Evolutionary conservation across 2,797 vertebrate species (phyloP), one percentile per base, ranked within the genome.

Genomic region (Enteromius radiatus): DNA sequence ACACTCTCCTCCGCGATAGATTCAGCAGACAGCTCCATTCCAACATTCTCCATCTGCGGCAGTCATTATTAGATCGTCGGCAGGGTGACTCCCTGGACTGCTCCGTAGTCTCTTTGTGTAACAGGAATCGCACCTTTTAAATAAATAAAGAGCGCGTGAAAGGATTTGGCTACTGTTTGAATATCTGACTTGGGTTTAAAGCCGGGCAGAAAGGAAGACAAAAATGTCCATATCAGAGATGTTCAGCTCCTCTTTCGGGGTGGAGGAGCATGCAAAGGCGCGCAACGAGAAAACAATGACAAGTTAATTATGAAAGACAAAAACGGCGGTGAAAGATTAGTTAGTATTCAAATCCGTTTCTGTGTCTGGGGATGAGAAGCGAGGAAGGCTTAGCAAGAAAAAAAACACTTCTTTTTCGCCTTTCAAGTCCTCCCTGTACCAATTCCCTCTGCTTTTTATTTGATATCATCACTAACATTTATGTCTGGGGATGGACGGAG

Each of bases 21-120:
- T 91, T 92, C 91, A 89, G 90, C 90, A 89, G 88, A 90, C 89
- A 86, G 86, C 76, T 78, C 73, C 88, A 88, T 92, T 92, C 92
- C 92, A 92, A 59, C 54, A 86, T 91, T 89, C 90, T 91, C 92
- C 92, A 93, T 94, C 93, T 94, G 94, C 91, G 89, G 88, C 90
- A 90, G 84, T 92, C 93, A 92, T 93, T 92, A 93, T 93, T 92
- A 91, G 90, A 92, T 89, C 86, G 86, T 89, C 86, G 86, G 89
- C 90, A 49, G 91, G 91, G 91, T 77, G 91, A 90, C 88, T 91
- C 88, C 91, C 89, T 14, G 45, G 80, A 49, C 74, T 74, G 49
- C 64, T 23, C 78, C 61, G 21, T 8, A n/a, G 73, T 74, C 31
- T 73, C 71, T 88, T 78, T 78, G 74, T 76, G 81, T 73, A 71